Percentiles rank a stretch among this genome's conserved stretches.
These are phyloP conservation scores for Cerceris ruficornis DNA, from an alignment of 2,888 invertebrate genomes.

Conservation along the genomic window DNA sequence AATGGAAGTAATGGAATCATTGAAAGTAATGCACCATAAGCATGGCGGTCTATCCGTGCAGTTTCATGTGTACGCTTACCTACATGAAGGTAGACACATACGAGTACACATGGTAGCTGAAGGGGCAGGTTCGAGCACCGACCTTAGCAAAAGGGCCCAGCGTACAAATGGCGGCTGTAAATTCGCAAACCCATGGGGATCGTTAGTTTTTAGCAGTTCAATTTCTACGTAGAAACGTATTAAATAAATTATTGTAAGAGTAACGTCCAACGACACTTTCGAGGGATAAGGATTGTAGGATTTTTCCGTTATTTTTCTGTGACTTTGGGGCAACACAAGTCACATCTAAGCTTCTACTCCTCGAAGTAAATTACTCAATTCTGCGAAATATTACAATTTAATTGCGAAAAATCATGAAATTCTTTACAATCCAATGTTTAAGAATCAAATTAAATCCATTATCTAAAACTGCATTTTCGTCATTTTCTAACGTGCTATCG, in stretches of 20 bases:
- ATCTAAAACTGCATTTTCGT: too few species aligned
- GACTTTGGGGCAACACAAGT: too few species aligned
- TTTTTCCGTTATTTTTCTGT: too few species aligned
- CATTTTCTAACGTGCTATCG: too few species aligned
- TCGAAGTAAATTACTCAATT: too few species aligned
- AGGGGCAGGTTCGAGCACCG: constrained; percentile 65
- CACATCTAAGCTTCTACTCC: too few species aligned
- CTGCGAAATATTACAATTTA: too few species aligned
- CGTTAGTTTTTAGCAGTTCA: neutral
- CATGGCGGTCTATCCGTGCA: constrained; percentile 9
- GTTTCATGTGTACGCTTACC: constrained; percentile 34
- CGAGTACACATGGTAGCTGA: constrained; percentile 50
- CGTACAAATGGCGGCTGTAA: constrained; percentile 76
- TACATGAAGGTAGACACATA: constrained; percentile 38
- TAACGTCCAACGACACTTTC: neutral
- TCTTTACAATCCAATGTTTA: too few species aligned
- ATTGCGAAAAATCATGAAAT: too few species aligned
- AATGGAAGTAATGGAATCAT: neutral
- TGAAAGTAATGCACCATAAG: constrained; percentile 38
- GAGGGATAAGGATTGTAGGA: too few species aligned
- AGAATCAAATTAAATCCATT: too few species aligned
- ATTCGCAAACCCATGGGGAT: constrained; percentile 50
- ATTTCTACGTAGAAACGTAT: neutral
- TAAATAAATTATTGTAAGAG: neutral
- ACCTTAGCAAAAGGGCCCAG: constrained; percentile 66